These are phyloP conservation scores for Manis javanica DNA, from an alignment of 2,797 vertebrate species.

Conservation along the genomic window DNA sequence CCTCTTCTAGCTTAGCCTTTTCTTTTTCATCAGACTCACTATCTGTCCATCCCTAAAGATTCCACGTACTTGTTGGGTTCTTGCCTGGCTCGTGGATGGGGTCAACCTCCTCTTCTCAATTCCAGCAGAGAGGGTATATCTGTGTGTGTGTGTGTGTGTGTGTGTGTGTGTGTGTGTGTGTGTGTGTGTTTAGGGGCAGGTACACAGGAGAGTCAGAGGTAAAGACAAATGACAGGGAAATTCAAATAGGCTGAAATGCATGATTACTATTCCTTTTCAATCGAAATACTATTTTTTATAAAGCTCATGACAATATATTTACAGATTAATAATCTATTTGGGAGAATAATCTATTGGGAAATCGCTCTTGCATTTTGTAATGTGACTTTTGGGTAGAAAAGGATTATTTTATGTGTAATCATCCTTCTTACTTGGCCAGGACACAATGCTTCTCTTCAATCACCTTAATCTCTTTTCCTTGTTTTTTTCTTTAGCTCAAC, in stretches of 20 bases:
- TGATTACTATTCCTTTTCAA: neutral
- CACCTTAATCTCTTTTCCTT: conserved; percentile 70
- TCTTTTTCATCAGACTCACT: neutral
- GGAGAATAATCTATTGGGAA: too few species aligned
- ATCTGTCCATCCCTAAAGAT: neutral
- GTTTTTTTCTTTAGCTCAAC: conserved; percentile 92
- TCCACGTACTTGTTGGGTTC: neutral
- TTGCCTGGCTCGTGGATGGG: neutral
- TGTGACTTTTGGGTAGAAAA: neutral
- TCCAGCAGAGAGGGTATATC: neutral
- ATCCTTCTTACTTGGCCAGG: neutral
- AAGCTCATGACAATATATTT: neutral
- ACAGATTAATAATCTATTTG: neutral
- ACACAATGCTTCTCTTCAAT: neutral
- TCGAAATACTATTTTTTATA: neutral
- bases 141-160: neutral
- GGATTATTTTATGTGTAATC: neutral
- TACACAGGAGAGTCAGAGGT: neutral
- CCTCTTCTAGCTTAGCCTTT: neutral
- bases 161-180: neutral
- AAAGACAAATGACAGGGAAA: neutral
- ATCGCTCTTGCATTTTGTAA: neutral
- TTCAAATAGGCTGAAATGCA: neutral
- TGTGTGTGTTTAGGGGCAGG: neutral
- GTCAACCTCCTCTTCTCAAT: neutral